phyloP scores from a whole-genome alignment of 2,888 invertebrate genomes.

The Machimus atricapillus region DNA sequence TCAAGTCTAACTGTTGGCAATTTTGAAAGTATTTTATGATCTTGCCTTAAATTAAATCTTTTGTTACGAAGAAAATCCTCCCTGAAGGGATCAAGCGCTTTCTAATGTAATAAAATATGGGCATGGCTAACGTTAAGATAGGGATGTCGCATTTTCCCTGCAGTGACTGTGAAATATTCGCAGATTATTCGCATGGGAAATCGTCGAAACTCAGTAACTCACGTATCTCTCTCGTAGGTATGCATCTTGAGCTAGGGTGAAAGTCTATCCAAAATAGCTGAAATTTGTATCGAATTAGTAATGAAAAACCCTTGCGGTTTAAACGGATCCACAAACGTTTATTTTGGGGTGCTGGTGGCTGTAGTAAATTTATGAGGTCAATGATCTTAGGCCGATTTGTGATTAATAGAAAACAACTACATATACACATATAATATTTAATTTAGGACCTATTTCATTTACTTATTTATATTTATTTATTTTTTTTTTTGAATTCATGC shows the following conservation, averaged over 20 bases:
- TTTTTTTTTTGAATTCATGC: no score
- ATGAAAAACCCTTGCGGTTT: background rate
- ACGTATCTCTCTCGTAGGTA: background rate
- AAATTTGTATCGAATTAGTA: background rate
- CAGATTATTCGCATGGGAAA: background rate
- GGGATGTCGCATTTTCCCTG: background rate
- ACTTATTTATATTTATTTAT: no score
- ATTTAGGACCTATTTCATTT: no score
- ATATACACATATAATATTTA: no score
- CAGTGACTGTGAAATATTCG: background rate
- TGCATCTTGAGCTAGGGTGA: background rate
- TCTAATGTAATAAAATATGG: background rate
- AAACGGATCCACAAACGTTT: background rate
- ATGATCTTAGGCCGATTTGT: background rate
- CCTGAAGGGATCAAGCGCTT: background rate
- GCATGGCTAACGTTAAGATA: background rate
- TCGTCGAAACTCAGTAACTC: background rate
- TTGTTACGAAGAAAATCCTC: background rate
- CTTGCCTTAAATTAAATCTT: background rate
- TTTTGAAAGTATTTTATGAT: background rate
- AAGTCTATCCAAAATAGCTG: background rate
- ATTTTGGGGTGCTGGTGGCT: background rate
- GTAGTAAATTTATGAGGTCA: background rate
- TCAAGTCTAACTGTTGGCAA: background rate
- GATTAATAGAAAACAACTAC: no score